These are phyloP conservation scores for Saccopteryx leptura DNA, from an alignment of 2,113 vertebrate species.

Conservation along the genomic window DNA sequence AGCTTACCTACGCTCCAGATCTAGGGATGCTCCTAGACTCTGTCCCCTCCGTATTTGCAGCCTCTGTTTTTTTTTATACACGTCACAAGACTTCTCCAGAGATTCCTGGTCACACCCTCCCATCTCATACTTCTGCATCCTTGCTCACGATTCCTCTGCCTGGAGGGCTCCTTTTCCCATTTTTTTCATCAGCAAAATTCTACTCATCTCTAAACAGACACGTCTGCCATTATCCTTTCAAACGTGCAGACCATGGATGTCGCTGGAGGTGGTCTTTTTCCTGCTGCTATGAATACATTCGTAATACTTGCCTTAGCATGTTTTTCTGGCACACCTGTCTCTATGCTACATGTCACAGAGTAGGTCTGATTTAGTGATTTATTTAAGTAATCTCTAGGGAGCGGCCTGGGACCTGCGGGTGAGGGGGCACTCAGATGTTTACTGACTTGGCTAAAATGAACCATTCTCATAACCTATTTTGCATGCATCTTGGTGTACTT, in stretches of 20 bases:
- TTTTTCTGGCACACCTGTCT: neutral
- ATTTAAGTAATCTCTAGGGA: neutral
- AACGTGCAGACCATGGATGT: neutral
- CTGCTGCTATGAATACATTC: neutral
- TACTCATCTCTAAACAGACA: neutral
- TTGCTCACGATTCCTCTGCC: neutral
- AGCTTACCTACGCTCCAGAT: neutral
- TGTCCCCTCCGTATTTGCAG: too few relatives aligned
- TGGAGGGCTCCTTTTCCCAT: neutral
- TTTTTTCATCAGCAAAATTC: neutral
- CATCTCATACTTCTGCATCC: neutral
- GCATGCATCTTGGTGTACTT: neutral
- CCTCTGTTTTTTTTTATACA: neutral
- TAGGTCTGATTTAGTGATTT: neutral
- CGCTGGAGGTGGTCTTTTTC: neutral
- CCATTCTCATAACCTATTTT: neutral
- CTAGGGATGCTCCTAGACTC: neutral
- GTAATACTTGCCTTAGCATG: too few relatives aligned
- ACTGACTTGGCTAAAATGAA: neutral
- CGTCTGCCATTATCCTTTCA: neutral
- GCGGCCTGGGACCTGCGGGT: rapidly evolving
- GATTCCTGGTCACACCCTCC: rapidly evolving
- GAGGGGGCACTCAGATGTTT: neutral
- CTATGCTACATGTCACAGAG: neutral
- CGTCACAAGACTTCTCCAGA: neutral